These are phyloP conservation scores for Odontamblyopus rebecca DNA, from an alignment of 2,797 vertebrate genomes.

Conservation along the genomic window DNA sequence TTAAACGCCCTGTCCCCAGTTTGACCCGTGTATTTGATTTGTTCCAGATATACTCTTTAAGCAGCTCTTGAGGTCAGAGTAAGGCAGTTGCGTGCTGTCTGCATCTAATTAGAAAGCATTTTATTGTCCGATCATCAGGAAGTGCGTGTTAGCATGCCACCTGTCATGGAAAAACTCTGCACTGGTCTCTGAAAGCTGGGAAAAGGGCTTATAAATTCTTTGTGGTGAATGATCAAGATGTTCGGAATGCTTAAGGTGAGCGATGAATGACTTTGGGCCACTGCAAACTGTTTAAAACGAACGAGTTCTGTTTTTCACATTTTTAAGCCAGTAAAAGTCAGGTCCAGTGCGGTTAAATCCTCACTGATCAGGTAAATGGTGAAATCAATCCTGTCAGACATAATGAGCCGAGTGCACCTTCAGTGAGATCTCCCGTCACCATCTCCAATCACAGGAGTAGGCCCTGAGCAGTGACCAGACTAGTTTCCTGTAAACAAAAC, in stretches of 20 bases:
- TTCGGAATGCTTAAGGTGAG: not conserved
- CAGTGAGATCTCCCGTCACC: slow-evolving; percentile 19
- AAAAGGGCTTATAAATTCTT: not conserved
- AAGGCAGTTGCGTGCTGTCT: not conserved
- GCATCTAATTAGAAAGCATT: not conserved
- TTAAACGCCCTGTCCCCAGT: too few species aligned
- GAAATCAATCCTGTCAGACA: too few species aligned
- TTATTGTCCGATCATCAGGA: not conserved
- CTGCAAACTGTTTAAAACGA: not conserved
- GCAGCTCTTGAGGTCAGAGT: not conserved
- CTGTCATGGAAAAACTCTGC: too few species aligned
- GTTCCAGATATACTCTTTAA: not conserved
- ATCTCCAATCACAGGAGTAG: slow-evolving; percentile 24
- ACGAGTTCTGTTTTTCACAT: not conserved
- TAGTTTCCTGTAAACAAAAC: slow-evolving; percentile 53
- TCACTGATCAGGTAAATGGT: not conserved
- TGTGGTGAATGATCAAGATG: not conserved
- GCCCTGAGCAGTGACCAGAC: slow-evolving; percentile 43
- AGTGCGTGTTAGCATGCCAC: not conserved
- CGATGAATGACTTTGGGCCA: not conserved
- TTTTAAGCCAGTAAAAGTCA: not conserved
- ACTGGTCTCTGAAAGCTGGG: not conserved
- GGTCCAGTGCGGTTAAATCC: not conserved
- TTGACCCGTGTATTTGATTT: too few species aligned
- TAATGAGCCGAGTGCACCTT: too few species aligned